Evolutionary conservation across 2,113 vertebrate species (phyloP).

Genomic region (Stictonetta naevosa): DNA sequence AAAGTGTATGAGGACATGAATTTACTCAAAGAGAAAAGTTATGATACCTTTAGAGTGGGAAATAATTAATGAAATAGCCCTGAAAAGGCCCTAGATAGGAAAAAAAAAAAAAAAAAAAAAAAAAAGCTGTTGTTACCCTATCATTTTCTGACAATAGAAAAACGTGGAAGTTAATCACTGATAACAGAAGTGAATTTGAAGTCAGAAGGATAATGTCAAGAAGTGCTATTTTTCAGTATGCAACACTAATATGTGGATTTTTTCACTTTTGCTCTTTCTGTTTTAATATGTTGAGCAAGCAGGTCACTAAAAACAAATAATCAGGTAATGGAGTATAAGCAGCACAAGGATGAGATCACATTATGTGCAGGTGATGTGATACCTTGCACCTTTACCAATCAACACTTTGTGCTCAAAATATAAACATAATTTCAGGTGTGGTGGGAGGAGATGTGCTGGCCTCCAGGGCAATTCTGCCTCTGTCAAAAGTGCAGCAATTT

Average conservation of each 20-base stretch:
- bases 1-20: background rate
- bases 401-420: background rate
- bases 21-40: background rate
- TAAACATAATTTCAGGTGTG: too few relatives aligned
- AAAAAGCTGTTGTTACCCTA: rapidly evolving
- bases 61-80: background rate
- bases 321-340: background rate
- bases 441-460: background rate
- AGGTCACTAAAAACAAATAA: background rate
- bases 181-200: background rate
- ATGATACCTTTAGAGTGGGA: background rate
- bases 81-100: background rate
- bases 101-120: background rate
- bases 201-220: background rate
- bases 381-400: background rate
- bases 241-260: background rate
- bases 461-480: background rate
- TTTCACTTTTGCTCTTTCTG: background rate
- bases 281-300: background rate
- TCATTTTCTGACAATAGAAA: background rate
- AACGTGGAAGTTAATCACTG: background rate
- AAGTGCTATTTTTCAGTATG: background rate
- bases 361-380: background rate
- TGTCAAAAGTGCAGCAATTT: rapidly evolving
- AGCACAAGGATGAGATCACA: background rate